These are phyloP conservation scores for Tragulus kanchil DNA, from an alignment of 2,113 vertebrate genomes.

Conservation along the genomic window DNA sequence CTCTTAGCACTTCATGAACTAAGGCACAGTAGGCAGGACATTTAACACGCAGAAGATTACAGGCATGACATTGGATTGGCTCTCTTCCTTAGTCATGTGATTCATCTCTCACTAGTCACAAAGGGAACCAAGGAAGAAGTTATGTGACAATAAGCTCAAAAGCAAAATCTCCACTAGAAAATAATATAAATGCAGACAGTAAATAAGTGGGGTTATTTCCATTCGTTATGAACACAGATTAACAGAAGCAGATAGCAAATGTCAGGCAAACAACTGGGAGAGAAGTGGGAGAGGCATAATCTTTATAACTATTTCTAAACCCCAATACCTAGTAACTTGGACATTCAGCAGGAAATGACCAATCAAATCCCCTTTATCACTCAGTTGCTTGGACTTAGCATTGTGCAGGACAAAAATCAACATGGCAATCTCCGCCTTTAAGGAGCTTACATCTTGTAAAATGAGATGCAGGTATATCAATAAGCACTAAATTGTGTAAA, in stretches of 20 bases:
- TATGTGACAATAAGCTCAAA: neutral
- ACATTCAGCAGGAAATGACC: neutral
- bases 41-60: neutral
- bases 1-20: constrained; percentile 16
- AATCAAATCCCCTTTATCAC: neutral
- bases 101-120: neutral
- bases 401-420: neutral
- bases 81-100: neutral
- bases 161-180: neutral
- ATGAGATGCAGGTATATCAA: neutral
- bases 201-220: neutral
- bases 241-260: constrained; percentile 6
- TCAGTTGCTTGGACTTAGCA: neutral
- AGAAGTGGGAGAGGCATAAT: neutral
- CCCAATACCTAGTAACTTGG: neutral
- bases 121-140: constrained; percentile 20
- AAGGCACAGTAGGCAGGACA: neutral
- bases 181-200: neutral
- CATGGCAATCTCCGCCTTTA: neutral
- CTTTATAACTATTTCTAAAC: neutral
- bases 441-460: neutral
- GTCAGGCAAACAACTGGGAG: neutral
- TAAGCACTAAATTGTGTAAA: neutral
- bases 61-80: neutral
- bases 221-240: neutral